Evolutionary conservation across 2,113 vertebrate genomes (phyloP).

Genomic region (Athene noctua): DNA sequence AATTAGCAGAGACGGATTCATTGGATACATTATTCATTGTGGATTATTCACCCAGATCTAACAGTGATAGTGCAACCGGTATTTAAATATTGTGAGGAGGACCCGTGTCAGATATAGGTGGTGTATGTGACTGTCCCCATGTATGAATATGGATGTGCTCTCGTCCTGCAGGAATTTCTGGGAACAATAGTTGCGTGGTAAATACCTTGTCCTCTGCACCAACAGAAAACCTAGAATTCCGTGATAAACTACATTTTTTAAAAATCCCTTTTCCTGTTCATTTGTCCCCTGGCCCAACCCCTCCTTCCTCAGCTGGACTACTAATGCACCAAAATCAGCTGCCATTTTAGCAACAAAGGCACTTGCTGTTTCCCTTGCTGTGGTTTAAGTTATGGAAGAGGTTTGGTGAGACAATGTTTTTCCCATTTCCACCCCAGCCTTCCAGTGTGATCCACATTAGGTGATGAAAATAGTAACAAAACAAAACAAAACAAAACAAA

Average conservation of each 20-base stretch:
- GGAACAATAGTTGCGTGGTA: neutral
- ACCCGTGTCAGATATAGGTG: neutral
- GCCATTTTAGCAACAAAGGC: neutral
- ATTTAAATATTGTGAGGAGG: neutral
- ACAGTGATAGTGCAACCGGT: neutral
- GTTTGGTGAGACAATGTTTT: neutral
- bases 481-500: neutral
- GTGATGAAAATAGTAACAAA: neutral
- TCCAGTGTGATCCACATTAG: rapidly evolving
- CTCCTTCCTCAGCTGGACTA: neutral
- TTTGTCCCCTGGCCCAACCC: neutral
- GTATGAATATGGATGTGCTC: neutral
- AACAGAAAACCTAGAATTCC: neutral
- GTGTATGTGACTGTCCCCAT: neutral
- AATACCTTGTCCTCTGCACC: neutral
- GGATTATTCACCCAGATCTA: conserved; percentile 45
- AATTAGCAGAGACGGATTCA: conserved; percentile 30
- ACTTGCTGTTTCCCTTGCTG: neutral
- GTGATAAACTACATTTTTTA: neutral
- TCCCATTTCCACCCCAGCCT: neutral
- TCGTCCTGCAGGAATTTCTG: conserved; percentile 13
- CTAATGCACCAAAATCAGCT: neutral
- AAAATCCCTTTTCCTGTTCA: neutral
- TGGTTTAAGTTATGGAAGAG: neutral
- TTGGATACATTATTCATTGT: conserved; percentile 57